A percentile compares a stretch with the other conserved stretches of the same genome.
Conservation (phyloP, 2,797 vertebrate species). For the Phoxinus dragarum region DNA sequence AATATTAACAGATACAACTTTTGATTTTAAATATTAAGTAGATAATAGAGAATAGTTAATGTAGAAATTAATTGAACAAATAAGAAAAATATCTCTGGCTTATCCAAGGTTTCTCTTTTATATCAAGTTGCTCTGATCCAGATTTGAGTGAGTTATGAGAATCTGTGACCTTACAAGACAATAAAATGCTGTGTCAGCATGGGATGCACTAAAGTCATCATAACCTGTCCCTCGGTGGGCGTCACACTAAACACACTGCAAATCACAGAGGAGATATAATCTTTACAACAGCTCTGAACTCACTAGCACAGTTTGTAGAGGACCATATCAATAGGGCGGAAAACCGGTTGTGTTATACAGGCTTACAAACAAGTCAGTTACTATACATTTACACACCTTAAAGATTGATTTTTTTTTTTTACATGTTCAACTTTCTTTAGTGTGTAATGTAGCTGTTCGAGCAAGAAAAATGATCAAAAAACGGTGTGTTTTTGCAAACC, state of each 20-base stretch:
- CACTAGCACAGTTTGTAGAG: background rate
- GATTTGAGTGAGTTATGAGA: slow-evolving; percentile 56
- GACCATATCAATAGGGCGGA: background rate
- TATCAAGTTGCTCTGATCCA: background rate
- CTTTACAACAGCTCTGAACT: background rate
- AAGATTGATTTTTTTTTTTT: too few relatives aligned
- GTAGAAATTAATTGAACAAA: background rate
- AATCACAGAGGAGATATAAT: slow-evolving; percentile 49
- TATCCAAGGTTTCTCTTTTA: slow-evolving; percentile 19
- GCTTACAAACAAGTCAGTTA: background rate
- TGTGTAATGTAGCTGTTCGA: too few relatives aligned
- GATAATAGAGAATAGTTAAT: too few relatives aligned
- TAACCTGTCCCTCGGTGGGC: slow-evolving; percentile 54
- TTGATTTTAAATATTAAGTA: too few relatives aligned
- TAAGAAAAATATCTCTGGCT: background rate
- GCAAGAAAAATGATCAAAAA: too few relatives aligned
- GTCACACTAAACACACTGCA: slow-evolving; percentile 41
- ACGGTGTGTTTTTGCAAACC: too few relatives aligned
- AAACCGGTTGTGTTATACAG: background rate
- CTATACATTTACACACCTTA: too few relatives aligned
- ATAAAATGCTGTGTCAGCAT: slow-evolving; percentile 71
- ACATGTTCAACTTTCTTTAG: too few relatives aligned
- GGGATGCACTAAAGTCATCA: slow-evolving; percentile 66
- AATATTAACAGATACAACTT: too few relatives aligned
- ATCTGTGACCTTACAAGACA: slow-evolving; percentile 62